Base-by-base conservation (phyloP, 2,797 vertebrate genomes). In the Ctenochaetus hawaiiensis region DNA sequence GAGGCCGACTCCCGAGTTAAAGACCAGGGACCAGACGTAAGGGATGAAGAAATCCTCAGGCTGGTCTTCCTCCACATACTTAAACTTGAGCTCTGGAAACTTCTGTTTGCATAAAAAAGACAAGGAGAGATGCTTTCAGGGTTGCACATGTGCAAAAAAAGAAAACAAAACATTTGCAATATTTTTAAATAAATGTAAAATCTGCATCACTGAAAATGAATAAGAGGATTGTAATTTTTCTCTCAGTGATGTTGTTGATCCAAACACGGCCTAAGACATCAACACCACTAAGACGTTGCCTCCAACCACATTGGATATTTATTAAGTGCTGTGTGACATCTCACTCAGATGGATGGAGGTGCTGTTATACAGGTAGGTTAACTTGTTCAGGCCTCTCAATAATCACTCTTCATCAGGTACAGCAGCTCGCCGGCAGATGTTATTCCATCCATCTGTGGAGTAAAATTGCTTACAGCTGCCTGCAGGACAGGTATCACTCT, bases 1-100 rank as follows among this genome's bases (percentile, higher is more conserved):
- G 26, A 99, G 95, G 26, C 97, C 97, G 0, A 96, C 96, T 0
- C 95, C 97, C 0, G 97, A 96, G 92, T 96, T 98, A 93, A 98
- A 99, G 56, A 98, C 96, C 87, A 99, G 93, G 2, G 98, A 99
- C 98, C 98, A 99, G 45, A 98, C 96, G 0, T 99, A 99, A 0
- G 98, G 98, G 91, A 99, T 96, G 93, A 99, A 99, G 92, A 99
- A 99, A 79, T 99, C 98, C 85, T 99, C 98, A 0, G 98, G 98
- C 86, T 99, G 97, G 86, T 99, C 98, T 80, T 99, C 98, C 87
- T 99, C 98, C 89, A 99, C 98, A 0, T 99, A 99, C 81, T 98
- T 99, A 78, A 99, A 99, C 90, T 99, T 99, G 81, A 99, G 92
- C 90, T 99, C 98, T 0, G 98, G 98, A 88, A 99, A 99, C 80